Base-by-base conservation (phyloP, 2,113 vertebrate genomes). In the Gymnogyps californianus region DNA sequence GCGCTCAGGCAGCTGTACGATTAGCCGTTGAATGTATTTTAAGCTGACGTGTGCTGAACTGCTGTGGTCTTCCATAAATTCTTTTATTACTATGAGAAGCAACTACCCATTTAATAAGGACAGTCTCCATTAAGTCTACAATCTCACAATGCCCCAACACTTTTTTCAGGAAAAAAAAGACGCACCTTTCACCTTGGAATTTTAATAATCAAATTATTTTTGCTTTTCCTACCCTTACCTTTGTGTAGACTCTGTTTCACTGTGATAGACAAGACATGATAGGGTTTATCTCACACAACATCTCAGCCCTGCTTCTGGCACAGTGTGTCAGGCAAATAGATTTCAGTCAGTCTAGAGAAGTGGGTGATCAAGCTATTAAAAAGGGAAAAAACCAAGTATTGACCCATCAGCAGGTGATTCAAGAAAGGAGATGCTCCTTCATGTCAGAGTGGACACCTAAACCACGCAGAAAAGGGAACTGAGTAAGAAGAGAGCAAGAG, bases 51-150 rank as follows among this genome's bases (percentile, higher is more conserved):
- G 46, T 88, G 44, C 83, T 71, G 57, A 34, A 40, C 54, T 66
- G 46, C 44, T 89, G 54, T 51, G 61, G 20, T 87, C 71, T 88
- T 81, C 80, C 87, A 61, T 79, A 88, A 88, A 87, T 77, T 32
- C 71, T 93, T 95, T 64, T 29, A 80, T 65, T 88, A 47, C 36
- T 14, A 16, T 13, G 7, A 59, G 62, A 71, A 92, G 79, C 79
- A 87, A 77, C 62, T 67, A 78, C 59, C 49, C 79, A 54, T 87
- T 87, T 87, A 46, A 79, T 94, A 81, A 71, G 61, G 65, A 21
- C 11, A 10, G 62, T 70, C 55, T 62, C 54, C 55, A n/a, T 85
- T 78, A 81, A 78, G 78, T 54, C 64, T 22, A 4, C 10, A 18
- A 55, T 64, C 59, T 74, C 76, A 52, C 44, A 44, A 19, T 34